Percentiles rank a stretch among this genome's conserved stretches.
phyloP scores from a whole-genome alignment of 1,140 invertebrate genomes.

The Aricia agestis region DNA sequence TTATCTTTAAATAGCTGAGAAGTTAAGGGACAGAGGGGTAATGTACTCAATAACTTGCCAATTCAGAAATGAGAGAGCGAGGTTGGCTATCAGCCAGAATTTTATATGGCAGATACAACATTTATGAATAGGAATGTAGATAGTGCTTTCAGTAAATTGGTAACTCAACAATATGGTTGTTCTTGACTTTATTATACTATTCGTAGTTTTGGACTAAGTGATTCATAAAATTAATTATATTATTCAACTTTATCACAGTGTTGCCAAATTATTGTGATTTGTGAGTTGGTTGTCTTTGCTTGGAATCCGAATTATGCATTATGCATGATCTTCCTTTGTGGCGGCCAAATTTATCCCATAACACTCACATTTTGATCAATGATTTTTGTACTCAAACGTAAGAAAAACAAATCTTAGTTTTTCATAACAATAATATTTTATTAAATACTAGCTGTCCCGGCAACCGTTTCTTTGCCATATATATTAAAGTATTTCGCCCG shows the following conservation, averaged over 20 bases:
- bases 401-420: no score
- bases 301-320: no score
- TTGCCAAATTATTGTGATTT: neutral
- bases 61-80: constrained; percentile 35
- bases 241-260: neutral
- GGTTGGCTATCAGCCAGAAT: constrained; percentile 30
- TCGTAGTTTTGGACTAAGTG: neutral
- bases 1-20: neutral
- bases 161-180: neutral
- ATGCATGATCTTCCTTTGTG: no score
- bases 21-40: constrained; percentile 21
- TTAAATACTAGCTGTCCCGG: no score
- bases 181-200: neutral
- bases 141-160: constrained; percentile 15
- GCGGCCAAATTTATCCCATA: no score
- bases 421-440: no score
- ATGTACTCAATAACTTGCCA: constrained; percentile 38
- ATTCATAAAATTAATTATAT: neutral
- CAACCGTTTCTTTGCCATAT: no score
- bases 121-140: constrained; percentile 22
- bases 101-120: constrained; percentile 32
- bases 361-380: no score
- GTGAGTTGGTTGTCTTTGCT: no score
- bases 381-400: no score
- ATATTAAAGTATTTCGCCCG: no score